Conservation (phyloP, 2,797 vertebrate genomes). For the Craterocephalus amniculus region DNA sequence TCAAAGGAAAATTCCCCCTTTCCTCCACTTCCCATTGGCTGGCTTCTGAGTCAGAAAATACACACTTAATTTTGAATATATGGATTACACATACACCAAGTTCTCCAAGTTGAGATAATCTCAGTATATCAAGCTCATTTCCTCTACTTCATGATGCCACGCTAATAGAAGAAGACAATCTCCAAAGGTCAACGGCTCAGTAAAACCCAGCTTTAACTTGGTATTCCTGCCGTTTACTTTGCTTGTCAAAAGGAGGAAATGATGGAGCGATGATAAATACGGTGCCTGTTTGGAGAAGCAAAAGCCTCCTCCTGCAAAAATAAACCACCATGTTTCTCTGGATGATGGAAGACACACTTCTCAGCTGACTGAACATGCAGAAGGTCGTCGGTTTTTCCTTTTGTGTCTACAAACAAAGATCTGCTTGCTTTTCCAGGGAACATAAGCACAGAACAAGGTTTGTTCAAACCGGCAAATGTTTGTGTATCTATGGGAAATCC, state of each 20-base stretch:
- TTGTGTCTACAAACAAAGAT: slow-evolving; percentile 69
- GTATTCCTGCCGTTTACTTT: slow-evolving; percentile 74
- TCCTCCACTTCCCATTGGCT: slow-evolving; percentile 40
- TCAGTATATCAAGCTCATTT: slow-evolving; percentile 26
- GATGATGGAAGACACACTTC: slow-evolving; percentile 79
- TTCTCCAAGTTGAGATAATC: slow-evolving; percentile 42
- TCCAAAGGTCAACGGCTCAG: slow-evolving; percentile 62
- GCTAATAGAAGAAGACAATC: slow-evolving; percentile 52
- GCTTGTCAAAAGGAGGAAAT: slow-evolving; percentile 72
- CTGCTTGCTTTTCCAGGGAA: slow-evolving; percentile 48
- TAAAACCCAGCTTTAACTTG: slow-evolving; percentile 63
- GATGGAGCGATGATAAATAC: slow-evolving; percentile 81
- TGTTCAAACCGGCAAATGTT: slow-evolving; percentile 73
- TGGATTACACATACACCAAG: slow-evolving; percentile 18
- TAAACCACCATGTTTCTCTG: slow-evolving; percentile 64
- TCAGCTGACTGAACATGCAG: slow-evolving; percentile 69
- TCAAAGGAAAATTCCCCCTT: slow-evolving; percentile 60
- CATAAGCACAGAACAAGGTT: slow-evolving; percentile 70
- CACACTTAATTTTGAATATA: slow-evolving; percentile 36
- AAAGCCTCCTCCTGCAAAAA: slow-evolving; percentile 77
- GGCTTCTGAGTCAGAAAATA: slow-evolving; percentile 35
- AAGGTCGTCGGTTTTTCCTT: slow-evolving; percentile 69
- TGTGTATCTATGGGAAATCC: slow-evolving; percentile 76
- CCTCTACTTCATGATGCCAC: slow-evolving; percentile 39
- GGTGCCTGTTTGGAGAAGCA: slow-evolving; percentile 72